Evolutionary conservation across 2,113 vertebrate genomes (phyloP), one percentile per base, ranked within the genome.

Genomic region (Menidia beryllina): DNA sequence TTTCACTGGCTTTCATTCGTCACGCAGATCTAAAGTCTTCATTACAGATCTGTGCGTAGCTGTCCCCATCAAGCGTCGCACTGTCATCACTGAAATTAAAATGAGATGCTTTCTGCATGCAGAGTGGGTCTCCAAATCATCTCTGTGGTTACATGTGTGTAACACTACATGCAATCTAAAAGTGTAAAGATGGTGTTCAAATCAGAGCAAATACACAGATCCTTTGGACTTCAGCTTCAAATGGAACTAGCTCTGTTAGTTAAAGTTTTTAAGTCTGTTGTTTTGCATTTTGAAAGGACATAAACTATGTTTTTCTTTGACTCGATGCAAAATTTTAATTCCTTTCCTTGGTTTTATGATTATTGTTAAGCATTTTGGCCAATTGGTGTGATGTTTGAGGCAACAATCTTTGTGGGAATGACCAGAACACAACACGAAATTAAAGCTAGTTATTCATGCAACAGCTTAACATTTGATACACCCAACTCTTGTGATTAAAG

Each of bases 1-100:
- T 89, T 86, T 88, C 69, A 64, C 72, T 74, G 59, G 38, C 75
- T 72, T 76, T 85, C 88, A 91, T 93, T 91, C 67, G 81, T 93
- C 91, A 92, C 69, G 73, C 76, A 34, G 82, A 91, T 91, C 88
- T 89, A 81, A 91, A 85, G 88, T 78, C 30, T 87, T 92, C 84
- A 91, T 93, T 92, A 93, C 79, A 38, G 88, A 93, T 93, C 92
- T 90, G 90, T 90, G 90, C 82, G 84, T 83, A 88, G 83, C 90
- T 73, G 89, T 91, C 83, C 77, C 69, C 84, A 86, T 90, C 82
- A 81, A 89, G 82, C 88, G 80, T 69, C 70, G 34, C 75, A 84
- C 88, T 90, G 92, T 92, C 92, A 89, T 91, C 89, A 60, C 87
- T 73, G 50, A 89, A 88, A 93, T 92, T 90, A 92, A 93, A 34